A percentile compares a stretch with the other conserved stretches of the same genome.
phyloP scores from a whole-genome alignment of 1,140 invertebrate species.

The Lepidostoma basale region DNA sequence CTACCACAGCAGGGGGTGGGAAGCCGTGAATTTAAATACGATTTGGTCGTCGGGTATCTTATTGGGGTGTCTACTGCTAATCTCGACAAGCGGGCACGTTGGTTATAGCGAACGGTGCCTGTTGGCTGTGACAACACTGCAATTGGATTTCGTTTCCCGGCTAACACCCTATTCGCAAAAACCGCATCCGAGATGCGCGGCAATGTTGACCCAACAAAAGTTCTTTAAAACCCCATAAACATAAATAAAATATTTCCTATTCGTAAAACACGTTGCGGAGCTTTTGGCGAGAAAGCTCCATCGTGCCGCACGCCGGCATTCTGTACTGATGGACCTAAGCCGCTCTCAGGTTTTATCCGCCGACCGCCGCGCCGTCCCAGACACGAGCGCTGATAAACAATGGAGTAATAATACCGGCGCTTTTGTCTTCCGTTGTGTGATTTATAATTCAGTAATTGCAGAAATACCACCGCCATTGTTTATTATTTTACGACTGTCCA shows the following conservation, averaged over 20 bases:
- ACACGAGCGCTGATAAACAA: conserved; percentile 24
- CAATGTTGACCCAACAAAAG: too few relatives aligned
- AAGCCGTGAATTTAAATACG: conserved; percentile 30
- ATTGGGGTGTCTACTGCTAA: conserved; percentile 41
- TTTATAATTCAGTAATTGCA: conserved; percentile 25
- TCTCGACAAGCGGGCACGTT: conserved; percentile 28
- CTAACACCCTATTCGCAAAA: too few relatives aligned
- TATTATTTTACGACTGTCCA: conserved; percentile 16
- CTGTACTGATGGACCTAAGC: too few relatives aligned
- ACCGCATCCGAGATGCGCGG: too few relatives aligned
- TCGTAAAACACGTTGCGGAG: too few relatives aligned
- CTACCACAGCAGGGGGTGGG: not conserved
- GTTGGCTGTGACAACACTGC: conserved; percentile 43
- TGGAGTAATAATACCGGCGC: conserved; percentile 23
- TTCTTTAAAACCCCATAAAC: too few relatives aligned
- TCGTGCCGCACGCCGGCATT: too few relatives aligned
- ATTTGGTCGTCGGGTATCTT: conserved; percentile 26
- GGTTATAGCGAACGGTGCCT: conserved; percentile 24
- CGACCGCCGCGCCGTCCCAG: conserved; percentile 1
- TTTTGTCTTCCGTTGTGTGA: conserved; percentile 27
- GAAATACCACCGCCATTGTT: conserved; percentile 21
- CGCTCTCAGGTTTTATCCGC: conserved; percentile 13
- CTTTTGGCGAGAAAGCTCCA: too few relatives aligned
- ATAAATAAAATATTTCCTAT: too few relatives aligned
- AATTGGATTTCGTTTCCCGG: conserved; percentile 43